Percentiles rank a stretch among this genome's conserved stretches.
phyloP scores from a whole-genome alignment of 1,140 invertebrate genomes.

The Schlechtendalia chinensis region DNA sequence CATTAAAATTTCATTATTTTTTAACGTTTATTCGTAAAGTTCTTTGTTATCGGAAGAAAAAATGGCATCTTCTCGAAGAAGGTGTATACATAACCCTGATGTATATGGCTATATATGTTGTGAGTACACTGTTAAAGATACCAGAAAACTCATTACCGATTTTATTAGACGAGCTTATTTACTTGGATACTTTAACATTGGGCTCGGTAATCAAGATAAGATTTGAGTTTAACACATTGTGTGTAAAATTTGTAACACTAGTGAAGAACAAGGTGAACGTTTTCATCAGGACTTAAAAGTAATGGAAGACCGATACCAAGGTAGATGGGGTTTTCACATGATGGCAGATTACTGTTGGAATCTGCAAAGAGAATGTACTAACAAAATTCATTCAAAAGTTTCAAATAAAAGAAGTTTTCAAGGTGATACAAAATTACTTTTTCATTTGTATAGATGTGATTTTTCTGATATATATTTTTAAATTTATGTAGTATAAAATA shows the following conservation, averaged over 20 bases:
- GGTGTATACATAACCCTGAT: background rate
- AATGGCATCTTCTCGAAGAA: no score
- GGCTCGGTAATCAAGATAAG: constrained; percentile 54
- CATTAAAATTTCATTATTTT: no score
- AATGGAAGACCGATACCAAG: constrained; percentile 54
- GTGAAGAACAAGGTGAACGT: constrained; percentile 54
- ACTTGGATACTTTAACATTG: constrained; percentile 51
- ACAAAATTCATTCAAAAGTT: background rate
- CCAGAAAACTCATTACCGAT: background rate
- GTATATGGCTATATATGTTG: constrained; percentile 5
- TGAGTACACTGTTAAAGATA: background rate
- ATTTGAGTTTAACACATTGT: constrained; percentile 50
- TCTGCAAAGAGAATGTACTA: constrained; percentile 51
- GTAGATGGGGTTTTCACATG: constrained; percentile 54
- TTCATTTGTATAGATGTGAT: no score
- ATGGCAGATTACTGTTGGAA: constrained; percentile 55
- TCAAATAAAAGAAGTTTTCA: constrained; percentile 1
- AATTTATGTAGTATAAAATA: no score
- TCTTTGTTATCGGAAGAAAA: no score
- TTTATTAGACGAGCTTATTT: constrained; percentile 31
- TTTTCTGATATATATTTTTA: no score
- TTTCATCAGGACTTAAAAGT: constrained; percentile 54
- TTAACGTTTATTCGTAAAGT: no score
- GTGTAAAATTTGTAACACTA: constrained; percentile 50
- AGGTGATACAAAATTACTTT: no score